These are phyloP conservation scores for Lacerta agilis DNA, from an alignment of 2,797 vertebrate genomes.

Conservation along the genomic window DNA sequence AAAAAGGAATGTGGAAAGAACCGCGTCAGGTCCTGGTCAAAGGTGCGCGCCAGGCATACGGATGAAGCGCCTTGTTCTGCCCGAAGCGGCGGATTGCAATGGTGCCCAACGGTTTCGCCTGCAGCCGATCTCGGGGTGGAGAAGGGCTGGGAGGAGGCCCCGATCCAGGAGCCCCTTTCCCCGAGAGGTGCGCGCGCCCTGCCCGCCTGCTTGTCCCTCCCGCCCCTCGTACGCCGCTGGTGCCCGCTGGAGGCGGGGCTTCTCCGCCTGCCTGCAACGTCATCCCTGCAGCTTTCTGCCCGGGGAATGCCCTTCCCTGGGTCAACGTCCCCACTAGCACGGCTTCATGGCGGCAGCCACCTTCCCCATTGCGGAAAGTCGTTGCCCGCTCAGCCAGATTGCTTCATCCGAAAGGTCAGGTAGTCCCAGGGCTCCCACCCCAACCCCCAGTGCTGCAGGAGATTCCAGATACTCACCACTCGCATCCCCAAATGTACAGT, in stretches of 20 bases:
- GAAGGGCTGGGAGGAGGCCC: too few relatives aligned
- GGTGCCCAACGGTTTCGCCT: background rate
- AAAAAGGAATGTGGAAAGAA: too few relatives aligned
- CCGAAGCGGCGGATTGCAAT: background rate
- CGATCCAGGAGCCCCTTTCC: background rate
- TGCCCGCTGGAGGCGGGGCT: conserved; percentile 1
- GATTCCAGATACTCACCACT: background rate
- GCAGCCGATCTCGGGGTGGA: background rate
- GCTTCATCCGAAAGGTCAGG: background rate
- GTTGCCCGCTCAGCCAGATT: background rate
- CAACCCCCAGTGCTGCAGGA: background rate
- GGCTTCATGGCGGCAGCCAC: background rate
- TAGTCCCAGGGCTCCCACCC: background rate
- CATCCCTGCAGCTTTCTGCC: conserved; percentile 16
- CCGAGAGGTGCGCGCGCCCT: too few relatives aligned
- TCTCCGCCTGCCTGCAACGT: background rate
- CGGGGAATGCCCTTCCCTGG: background rate
- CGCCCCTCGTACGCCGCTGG: background rate
- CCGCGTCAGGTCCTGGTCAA: too few relatives aligned
- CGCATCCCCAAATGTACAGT: background rate
- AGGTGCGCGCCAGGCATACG: too few relatives aligned
- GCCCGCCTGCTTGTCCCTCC: background rate
- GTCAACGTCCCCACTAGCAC: background rate
- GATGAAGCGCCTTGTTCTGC: background rate
- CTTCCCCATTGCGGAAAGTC: background rate